phyloP scores from a whole-genome alignment of 64 coral and sea anemone species.

The Montipora sp. region DNA sequence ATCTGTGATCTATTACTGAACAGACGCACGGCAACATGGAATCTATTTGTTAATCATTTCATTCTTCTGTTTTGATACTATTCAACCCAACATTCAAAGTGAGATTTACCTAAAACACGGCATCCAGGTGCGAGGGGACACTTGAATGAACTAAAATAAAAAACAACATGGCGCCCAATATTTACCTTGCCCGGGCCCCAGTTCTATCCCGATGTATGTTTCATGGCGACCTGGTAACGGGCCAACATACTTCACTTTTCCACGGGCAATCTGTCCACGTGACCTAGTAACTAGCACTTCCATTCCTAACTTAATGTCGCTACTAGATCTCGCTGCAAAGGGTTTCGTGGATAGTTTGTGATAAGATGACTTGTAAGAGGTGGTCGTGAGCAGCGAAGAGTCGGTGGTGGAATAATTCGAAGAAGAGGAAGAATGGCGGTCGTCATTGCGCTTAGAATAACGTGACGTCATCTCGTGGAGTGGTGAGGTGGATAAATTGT shows the following conservation, averaged over 20 bases:
- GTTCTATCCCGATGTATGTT: slow-evolving; percentile 80
- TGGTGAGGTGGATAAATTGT: not conserved
- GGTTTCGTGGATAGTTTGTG: slow-evolving; percentile 30
- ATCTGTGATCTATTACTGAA: too few species aligned
- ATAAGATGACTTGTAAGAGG: not conserved
- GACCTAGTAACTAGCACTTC: slow-evolving; percentile 73
- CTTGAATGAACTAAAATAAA: too few species aligned
- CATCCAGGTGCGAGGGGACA: too few species aligned
- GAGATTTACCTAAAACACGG: too few species aligned
- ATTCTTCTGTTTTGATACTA: too few species aligned
- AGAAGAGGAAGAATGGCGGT: not conserved
- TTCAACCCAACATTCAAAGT: too few species aligned
- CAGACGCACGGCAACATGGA: too few species aligned
- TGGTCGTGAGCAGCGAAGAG: not conserved
- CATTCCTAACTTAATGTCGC: slow-evolving; percentile 77
- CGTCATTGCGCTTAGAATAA: not conserved
- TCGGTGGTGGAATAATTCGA: not conserved
- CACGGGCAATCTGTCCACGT: slow-evolving; percentile 66
- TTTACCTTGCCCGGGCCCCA: slow-evolving; percentile 43
- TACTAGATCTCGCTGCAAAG: slow-evolving; percentile 40
- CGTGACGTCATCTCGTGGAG: not conserved
- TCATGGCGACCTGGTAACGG: slow-evolving; percentile 51
- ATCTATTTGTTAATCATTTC: too few species aligned
- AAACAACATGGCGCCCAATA: not conserved
- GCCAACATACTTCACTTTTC: slow-evolving; percentile 76